Percentiles rank a stretch among this genome's conserved stretches.
Conservation (phyloP, 2,113 vertebrate genomes). For the Terrapene triunguis region DNA sequence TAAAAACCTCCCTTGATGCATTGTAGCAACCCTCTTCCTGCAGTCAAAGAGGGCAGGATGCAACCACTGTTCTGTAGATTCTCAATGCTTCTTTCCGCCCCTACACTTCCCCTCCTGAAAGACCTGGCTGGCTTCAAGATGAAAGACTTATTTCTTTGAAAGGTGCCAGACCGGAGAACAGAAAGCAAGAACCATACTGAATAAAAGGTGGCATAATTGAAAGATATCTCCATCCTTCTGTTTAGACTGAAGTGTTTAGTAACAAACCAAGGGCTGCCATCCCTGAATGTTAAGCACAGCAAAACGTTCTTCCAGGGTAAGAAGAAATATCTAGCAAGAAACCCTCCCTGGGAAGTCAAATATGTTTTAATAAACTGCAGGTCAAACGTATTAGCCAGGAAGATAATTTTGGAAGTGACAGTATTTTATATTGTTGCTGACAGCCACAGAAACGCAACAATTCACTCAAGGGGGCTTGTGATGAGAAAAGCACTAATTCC, state of each 20-base stretch:
- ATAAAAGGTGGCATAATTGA: neutral
- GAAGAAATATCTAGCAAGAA: conserved; percentile 2
- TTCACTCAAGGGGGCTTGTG: neutral
- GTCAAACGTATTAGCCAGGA: neutral
- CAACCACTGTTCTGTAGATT: neutral
- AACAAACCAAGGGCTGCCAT: neutral
- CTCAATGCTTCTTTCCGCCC: neutral
- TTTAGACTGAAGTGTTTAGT: neutral
- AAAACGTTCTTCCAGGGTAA: neutral
- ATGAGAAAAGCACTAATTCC: conserved; percentile 3
- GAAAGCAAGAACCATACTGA: neutral
- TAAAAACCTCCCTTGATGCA: neutral
- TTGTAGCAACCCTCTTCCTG: neutral
- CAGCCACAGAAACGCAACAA: neutral
- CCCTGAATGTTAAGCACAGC: neutral
- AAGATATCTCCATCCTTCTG: neutral
- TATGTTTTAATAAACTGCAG: neutral
- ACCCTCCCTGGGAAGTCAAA: neutral
- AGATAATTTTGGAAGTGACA: neutral
- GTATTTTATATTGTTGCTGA: conserved; percentile 14
- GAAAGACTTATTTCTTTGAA: neutral
- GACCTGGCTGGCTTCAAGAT: neutral
- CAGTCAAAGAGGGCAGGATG: neutral
- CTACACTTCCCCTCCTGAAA: neutral
- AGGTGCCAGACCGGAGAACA: neutral